phyloP scores from a whole-genome alignment of 2,113 vertebrate species.

The Nicator chloris region DNA sequence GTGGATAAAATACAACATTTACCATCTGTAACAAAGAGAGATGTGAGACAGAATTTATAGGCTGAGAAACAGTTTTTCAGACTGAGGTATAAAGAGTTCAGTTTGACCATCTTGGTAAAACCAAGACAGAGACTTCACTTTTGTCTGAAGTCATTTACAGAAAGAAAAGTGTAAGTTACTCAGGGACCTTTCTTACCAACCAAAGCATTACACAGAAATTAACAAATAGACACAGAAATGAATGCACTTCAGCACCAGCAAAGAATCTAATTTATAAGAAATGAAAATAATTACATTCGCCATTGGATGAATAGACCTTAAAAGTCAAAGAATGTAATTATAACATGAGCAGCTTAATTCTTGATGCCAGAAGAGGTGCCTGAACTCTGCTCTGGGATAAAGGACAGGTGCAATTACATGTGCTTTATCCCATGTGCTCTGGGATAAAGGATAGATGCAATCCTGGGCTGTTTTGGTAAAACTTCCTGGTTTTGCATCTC shows the following conservation, averaged over 20 bases:
- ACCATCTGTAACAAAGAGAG: conserved; percentile 4
- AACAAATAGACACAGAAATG: neutral
- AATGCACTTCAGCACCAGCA: neutral
- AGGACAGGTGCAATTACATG: too few relatives aligned
- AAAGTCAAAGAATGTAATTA: neutral
- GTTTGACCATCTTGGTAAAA: neutral
- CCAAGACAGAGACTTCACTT: neutral
- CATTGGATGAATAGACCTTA: neutral
- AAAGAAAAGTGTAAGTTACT: neutral
- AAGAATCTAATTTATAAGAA: neutral
- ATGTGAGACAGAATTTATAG: neutral
- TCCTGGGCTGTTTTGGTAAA: neutral
- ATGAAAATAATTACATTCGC: neutral
- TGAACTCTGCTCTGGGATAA: neutral
- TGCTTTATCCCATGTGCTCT: neutral
- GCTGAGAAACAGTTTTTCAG: neutral
- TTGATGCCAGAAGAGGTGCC: neutral
- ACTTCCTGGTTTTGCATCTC: fast-evolving
- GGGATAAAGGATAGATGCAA: neutral
- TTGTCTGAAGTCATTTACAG: neutral
- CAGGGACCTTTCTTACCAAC: neutral
- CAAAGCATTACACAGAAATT: neutral
- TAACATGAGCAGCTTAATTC: neutral
- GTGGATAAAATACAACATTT: neutral
- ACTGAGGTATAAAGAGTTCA: neutral